Evolutionary conservation across 2,797 vertebrate species (phyloP), one percentile per base, ranked within the genome.

Genomic region (Rhyacichthys aspro): DNA sequence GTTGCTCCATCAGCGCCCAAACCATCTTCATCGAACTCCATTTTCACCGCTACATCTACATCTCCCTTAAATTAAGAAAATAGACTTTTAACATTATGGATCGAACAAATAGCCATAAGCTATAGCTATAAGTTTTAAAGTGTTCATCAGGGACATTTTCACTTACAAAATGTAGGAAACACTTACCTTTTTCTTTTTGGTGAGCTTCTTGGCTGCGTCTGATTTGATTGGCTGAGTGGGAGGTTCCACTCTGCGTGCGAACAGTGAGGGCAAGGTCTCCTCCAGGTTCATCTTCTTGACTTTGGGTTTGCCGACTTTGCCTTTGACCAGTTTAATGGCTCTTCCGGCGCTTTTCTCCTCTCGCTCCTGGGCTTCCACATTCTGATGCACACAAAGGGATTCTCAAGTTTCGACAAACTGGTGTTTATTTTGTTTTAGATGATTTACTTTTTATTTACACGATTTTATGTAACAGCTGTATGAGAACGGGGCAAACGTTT

Each of bases 291-390:
- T 76, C 84, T 95, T 98, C 91, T 96, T 98, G 43, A 89, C 92
- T 83, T 98, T 99, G 54, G 96, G 95, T 84, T 98, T 98, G 43
- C 97, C 97, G 65, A 98, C 93, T 91, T 98, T 98, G 23, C 97
- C 96, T 88, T 98, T 99, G 70, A 98, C 91, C 79, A 96, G 86
- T 81, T 96, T 98, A 65, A 94, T 86, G 64, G 85, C 81, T 79
- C 91, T 93, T 8, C 96, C 96, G 32, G 85, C 73, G 38, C 78
- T 86, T 82, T 90, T 62, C 60, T 98, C 96, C 65, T 98, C 96
- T 64, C 90, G 92, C 87, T 99, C 97, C 74, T 93, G 91, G 1
- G 92, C 88, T 90, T 99, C 97, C 62, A 98, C 79, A 83, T 93
- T 95, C 97, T 99, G 87, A 76, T 5, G 67, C 53, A 43, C 61